These are phyloP conservation scores for Simalia tracyae DNA, from an alignment of 2,797 vertebrate genomes.

Conservation along the genomic window DNA sequence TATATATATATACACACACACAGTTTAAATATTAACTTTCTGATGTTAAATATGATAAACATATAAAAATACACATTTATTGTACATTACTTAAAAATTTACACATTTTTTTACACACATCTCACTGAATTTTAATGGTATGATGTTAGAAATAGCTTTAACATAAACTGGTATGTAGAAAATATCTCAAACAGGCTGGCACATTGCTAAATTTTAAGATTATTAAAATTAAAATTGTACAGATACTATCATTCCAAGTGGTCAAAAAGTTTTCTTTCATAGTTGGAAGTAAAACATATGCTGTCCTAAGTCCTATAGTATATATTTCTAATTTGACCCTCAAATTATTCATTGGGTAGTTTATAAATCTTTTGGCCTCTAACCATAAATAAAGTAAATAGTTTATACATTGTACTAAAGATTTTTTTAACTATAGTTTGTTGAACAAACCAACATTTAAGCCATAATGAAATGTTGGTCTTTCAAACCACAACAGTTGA, in stretches of 20 bases:
- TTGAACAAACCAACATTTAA: neutral
- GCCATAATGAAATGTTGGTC: neutral
- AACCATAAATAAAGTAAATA: neutral
- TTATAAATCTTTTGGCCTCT: neutral
- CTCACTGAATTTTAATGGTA: neutral
- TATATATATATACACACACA: neutral
- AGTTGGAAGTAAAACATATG: neutral
- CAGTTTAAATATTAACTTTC: neutral
- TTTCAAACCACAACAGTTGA: neutral
- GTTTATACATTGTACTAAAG: neutral
- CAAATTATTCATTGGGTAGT: neutral
- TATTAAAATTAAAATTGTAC: neutral
- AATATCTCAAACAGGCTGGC: neutral
- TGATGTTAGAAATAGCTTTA: neutral
- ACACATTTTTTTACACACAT: neutral
- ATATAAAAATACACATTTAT: neutral
- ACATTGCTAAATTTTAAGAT: neutral
- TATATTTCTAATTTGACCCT: neutral
- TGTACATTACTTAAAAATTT: neutral
- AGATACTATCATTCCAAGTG: neutral
- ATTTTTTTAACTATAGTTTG: neutral
- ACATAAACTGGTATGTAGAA: neutral
- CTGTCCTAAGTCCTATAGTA: neutral
- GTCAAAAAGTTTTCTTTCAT: neutral
- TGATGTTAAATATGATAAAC: neutral